phyloP scores from a whole-genome alignment of 1,140 invertebrate species.

The Piezodorus guildinii region DNA sequence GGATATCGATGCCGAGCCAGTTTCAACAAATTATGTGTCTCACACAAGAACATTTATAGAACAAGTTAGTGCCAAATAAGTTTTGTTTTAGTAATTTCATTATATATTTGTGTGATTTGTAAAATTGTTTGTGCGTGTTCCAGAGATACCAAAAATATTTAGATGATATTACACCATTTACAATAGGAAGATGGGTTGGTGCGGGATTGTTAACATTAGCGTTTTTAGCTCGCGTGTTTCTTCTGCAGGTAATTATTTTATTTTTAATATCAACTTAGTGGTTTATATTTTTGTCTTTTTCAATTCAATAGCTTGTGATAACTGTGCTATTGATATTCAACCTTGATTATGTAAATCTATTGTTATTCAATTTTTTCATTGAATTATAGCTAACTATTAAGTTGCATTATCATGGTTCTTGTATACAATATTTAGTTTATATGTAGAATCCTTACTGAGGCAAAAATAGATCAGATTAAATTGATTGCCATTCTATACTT shows the following conservation, averaged over 20 bases:
- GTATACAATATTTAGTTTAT: not conserved
- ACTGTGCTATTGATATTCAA: not conserved
- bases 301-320: not conserved
- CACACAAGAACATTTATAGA: slow-evolving; percentile 20
- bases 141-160: slow-evolving; percentile 40
- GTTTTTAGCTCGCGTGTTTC: slow-evolving; percentile 36
- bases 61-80: slow-evolving; percentile 9
- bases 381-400: too few relatives aligned
- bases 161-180: slow-evolving; percentile 43
- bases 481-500: too few relatives aligned
- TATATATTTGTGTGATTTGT: not conserved
- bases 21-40: slow-evolving; percentile 21
- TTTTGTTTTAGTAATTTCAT: not conserved
- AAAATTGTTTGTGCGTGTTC: not conserved
- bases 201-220: slow-evolving; percentile 35
- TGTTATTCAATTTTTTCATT: too few relatives aligned
- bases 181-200: slow-evolving; percentile 39
- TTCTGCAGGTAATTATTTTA: slow-evolving; percentile 34
- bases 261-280: not conserved
- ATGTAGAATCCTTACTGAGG: slow-evolving; percentile 23
- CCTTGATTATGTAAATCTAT: too few relatives aligned
- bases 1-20: slow-evolving; percentile 19
- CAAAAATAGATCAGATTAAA: not conserved
- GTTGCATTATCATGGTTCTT: not conserved
- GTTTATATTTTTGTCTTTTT: too few relatives aligned